Evolutionary conservation across 2,797 vertebrate genomes (phyloP).

Genomic region (Pseudotriccus pelzelni): DNA sequence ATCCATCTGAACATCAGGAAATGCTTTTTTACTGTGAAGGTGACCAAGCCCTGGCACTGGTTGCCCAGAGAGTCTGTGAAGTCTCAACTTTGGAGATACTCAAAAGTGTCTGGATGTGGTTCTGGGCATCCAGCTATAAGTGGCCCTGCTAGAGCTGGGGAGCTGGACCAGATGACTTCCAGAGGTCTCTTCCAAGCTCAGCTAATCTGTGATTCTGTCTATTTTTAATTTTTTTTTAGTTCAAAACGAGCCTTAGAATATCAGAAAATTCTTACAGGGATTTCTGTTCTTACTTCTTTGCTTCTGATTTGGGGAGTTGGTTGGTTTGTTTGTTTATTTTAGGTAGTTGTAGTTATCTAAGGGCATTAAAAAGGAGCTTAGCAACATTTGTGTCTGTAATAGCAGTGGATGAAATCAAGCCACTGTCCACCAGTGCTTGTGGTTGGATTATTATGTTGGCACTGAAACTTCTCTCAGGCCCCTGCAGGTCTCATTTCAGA

Average conservation of each 20-base stretch:
- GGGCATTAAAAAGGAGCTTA: conserved; percentile 2
- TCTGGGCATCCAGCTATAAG: neutral
- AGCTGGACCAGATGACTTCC: neutral
- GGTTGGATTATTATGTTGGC: conserved; percentile 4
- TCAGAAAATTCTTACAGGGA: neutral
- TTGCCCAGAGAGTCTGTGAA: neutral
- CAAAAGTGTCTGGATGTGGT: neutral
- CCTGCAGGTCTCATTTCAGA: conserved; percentile 40
- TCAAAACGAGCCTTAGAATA: neutral
- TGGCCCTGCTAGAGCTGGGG: neutral
- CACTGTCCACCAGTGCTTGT: neutral
- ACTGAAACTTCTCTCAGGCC: conserved; percentile 13
- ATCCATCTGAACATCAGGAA: neutral
- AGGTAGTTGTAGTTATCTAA: neutral
- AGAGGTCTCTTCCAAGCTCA: neutral
- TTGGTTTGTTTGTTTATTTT: neutral
- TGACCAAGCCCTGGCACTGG: neutral
- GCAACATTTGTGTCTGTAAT: neutral
- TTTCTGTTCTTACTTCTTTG: neutral
- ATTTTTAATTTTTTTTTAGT: neutral
- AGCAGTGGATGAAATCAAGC: conserved; percentile 26
- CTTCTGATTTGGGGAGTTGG: neutral
- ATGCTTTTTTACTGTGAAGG: neutral
- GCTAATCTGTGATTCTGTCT: neutral
- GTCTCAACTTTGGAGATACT: neutral